Evolutionary conservation across 2,113 vertebrate species (phyloP).

Genomic region (Ivindomyrus marchei): DNA sequence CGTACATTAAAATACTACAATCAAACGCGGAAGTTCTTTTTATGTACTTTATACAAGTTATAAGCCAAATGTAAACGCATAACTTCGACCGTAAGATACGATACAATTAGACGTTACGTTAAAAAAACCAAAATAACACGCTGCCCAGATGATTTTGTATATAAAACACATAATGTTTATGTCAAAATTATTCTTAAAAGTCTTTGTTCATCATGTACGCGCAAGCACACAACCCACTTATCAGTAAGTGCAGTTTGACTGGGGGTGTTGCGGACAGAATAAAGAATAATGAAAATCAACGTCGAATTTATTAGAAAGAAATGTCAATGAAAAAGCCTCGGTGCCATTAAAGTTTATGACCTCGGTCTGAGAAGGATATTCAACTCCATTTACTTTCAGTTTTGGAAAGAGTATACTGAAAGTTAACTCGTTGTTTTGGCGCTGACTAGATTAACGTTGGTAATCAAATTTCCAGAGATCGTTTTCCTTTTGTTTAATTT

Average conservation of each 20-base stretch:
- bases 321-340: neutral
- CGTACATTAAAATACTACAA: conserved; percentile 2
- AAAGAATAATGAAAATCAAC: neutral
- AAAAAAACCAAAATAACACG: neutral
- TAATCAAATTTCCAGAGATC: conserved; percentile 79
- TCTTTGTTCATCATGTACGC: neutral
- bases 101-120: neutral
- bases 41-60: conserved; percentile 4
- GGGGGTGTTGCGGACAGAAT: neutral
- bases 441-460: conserved; percentile 52
- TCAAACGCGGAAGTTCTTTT: conserved; percentile 21
- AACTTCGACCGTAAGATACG: neutral
- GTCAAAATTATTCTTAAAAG: neutral
- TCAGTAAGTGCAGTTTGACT: neutral
- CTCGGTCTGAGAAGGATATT: neutral
- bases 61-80: neutral
- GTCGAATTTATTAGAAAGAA: neutral
- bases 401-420: conserved; percentile 16
- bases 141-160: neutral
- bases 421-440: conserved; percentile 14
- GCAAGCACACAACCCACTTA: neutral
- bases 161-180: neutral
- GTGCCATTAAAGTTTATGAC: neutral
- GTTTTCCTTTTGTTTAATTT: conserved; percentile 81
- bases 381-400: conserved; percentile 23